Evolutionary conservation across 2,113 vertebrate species (phyloP), one percentile per base, ranked within the genome.

Genomic region (Rostratula benghalensis): DNA sequence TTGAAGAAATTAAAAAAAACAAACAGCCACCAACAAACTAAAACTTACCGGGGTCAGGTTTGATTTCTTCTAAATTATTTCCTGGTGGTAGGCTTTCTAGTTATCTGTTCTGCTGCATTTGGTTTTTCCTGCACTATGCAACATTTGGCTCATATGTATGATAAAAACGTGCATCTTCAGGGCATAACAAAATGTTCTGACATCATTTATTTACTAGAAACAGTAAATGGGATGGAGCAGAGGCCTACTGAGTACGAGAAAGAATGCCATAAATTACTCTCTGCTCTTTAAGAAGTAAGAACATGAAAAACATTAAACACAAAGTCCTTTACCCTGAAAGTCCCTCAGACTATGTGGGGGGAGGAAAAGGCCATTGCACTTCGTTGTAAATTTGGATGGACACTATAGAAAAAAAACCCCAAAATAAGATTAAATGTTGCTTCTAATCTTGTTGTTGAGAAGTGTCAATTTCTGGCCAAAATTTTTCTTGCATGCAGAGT

Each of bases 161-260:
- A 81, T 35, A 77, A 10, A 86, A 75, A 83, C 13, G 24, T 18
- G 22, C 37, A 84, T 81, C 68, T 93, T 95, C 28, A 21, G 68
- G 93, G 37, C 81, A 78, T 67, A 94, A 89, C 59, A 96, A 89
- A 91, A 87, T 84, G 60, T 64, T 84, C 81, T n/a, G 37, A 93
- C 50, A 94, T 76, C 22, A 81, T 83, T 91, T 89, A 51, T 92
- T 96, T 87, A 74, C 73, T 81, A 56, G 69, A 75, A 90, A 78
- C 65, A 90, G 56, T 67, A 90, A 84, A 85, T 85, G 65, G 51
- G 70, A 89, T 78, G 35, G 35, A 89, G 60, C 5, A 16, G 80
- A 84, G 56, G 33, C 43, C 87, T 77, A 74, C 61, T 81, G 61
- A 71, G 53, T 53, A 48, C 56, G 61, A 70, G 80, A 94, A 93